Evolutionary conservation across 2,797 vertebrate species (phyloP), one percentile per base, ranked within the genome.

Genomic region (Philypnodon macrostomus): DNA sequence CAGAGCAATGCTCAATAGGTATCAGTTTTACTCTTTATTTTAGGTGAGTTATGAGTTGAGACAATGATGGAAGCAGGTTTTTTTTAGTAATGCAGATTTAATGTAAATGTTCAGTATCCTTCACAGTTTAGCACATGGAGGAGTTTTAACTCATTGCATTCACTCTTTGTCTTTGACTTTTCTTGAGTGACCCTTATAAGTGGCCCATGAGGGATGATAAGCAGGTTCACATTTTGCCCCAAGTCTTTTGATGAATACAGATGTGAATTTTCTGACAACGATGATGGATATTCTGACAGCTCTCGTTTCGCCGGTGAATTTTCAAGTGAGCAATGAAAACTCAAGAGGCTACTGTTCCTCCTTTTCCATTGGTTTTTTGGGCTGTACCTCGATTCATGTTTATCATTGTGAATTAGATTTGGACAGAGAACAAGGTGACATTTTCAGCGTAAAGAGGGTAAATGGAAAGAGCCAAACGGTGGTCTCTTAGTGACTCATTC

Each of bases 261-360:
- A 87, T 84, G 71, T 71, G 77, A 66, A 61, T 71, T 72, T 71
- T 78, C 69, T 82, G 75, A 84, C 75, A 79, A 73, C 6, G 11
- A 65, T 81, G 81, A 86, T 83, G 76, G 84, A 85, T 83, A 77
- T 59, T 64, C 58, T 78, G 67, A 79, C 72, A 63, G 63, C 4
- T 71, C 40, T 27, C 48, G 50, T 60, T 67, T 47, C 52, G 51
- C 42, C 45, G 60, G 65, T 73, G 58, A 60, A 78, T 77, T 79
- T 77, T 63, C 42, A 67, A 63, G 46, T 40, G n/a, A 7, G 6
- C 14, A 7, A 34, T 2, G 10, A 0, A 7, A n/a, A 24, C 41
- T 32, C 7, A 39, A 34, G 12, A 26, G 5, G 31, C 14, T 41
- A 7, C 26, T 11, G 17, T 16, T 40, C 8, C 21, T 45, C 41